Percentiles rank a stretch among this genome's conserved stretches.
Evolutionary conservation across 2,797 vertebrate genomes (phyloP).

Genomic region (Psittacula echo): DNA sequence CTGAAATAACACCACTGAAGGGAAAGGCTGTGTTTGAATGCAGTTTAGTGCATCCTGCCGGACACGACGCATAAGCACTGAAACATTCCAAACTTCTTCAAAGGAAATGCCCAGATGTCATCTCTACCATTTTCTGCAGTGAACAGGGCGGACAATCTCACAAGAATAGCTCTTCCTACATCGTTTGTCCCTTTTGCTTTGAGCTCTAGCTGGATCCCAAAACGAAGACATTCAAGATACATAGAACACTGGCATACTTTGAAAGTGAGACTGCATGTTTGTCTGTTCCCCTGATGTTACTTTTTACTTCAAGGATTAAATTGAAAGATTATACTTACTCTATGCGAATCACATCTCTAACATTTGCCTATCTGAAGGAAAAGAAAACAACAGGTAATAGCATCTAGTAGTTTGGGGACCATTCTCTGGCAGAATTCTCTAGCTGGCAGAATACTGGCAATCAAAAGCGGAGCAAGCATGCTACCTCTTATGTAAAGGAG

Average conservation of each 20-base stretch:
- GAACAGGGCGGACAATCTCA: neutral
- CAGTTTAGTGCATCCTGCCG: neutral
- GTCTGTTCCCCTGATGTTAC: neutral
- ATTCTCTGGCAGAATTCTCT: neutral
- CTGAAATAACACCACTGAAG: neutral
- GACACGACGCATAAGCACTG: neutral
- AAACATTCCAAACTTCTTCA: neutral
- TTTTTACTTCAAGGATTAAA: constrained; percentile 29
- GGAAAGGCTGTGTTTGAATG: neutral
- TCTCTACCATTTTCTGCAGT: neutral
- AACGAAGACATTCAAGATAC: neutral
- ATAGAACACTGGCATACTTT: neutral
- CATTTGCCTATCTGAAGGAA: neutral
- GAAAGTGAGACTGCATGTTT: neutral
- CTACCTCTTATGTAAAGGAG: constrained; percentile 3
- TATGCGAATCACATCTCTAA: neutral
- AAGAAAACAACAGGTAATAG: neutral
- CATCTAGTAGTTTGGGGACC: neutral
- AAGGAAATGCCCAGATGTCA: neutral
- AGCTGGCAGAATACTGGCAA: neutral
- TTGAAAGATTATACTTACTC: neutral
- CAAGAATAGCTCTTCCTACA: neutral
- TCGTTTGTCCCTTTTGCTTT: neutral
- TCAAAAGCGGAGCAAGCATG: neutral
- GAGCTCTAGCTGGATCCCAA: neutral